Evolutionary conservation across 2,888 invertebrate genomes (phyloP), one percentile per base, ranked within the genome.

Genomic region (Chymomyza fuscimana): DNA sequence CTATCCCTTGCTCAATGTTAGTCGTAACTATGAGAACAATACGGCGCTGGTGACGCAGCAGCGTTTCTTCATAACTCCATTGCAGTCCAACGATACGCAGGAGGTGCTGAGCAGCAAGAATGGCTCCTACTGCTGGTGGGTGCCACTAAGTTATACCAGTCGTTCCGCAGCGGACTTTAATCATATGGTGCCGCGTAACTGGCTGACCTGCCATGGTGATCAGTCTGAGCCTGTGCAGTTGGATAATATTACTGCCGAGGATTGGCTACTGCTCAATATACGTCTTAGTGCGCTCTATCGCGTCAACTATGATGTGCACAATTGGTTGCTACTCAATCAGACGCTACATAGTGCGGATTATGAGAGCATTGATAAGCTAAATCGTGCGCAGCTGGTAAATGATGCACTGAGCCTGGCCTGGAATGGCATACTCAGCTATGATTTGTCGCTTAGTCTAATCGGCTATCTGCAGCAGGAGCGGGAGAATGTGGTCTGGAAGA

Each of bases 381-480:
- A 95, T 81, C 93, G 97, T 54, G 97, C 96, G 1, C 96, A 97
- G 87, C 92, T 98, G 32, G 92, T 98, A 60, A 95, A 96, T 65
- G 97, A 98, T 90, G 93, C 95, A 1, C 93, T 95, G 73, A 95
- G 94, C 50, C 63, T 89, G 54, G 95, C 95, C 16, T 94, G 94
- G 93, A 91, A 93, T 51, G 94, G 94, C 54, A 91, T 94, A 67
- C 91, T 95, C 4, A 93, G 94, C 70, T 96, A 96, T 80, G 92
- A 92, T 1, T 92, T 93, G 1, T 93, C 94, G 1, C 92, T 96
- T 68, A 92, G 92, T 9, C 81, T 93, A 5, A 82, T 93, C 7
- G 89, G 91, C 56, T 94, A 94, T 82, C 83, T 93, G 29, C 68
- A 66, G 15, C 84, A 89, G 5, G 93, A 93, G 79, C 86, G 81